Evolutionary conservation across 2,797 vertebrate genomes (phyloP), one percentile per base, ranked within the genome.

Genomic region (Bufotes viridis): DNA sequence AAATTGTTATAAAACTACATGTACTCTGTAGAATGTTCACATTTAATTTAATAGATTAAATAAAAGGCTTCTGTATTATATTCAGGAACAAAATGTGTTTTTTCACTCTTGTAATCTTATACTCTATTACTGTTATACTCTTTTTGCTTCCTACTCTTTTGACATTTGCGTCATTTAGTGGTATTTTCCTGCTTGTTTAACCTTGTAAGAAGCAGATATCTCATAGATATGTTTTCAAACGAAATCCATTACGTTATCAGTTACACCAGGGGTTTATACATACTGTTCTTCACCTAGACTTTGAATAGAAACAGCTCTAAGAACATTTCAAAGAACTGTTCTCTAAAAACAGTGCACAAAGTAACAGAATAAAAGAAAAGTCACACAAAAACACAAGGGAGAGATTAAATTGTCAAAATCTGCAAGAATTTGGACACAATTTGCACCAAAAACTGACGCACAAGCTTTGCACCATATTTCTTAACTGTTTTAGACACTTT

Each of bases 31-130:
- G 20, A 75, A 75, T 51, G 20, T 12, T 51, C 42, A 75, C 12
- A 75, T 75, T 51, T 75, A 75, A 75, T 75, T 75, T 75, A 75
- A 75, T 75, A 51, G 34, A 9, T 75, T 5, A 75, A 75, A 51
- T 22, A 75, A 51, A 18, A n/a, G 18, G 42, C 51, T 49, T 51
- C 18, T 51, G 18, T 51, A 51, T 22, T 75, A 75, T 9, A 75
- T 49, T 22, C 42, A 12, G 42, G 34, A 75, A 75, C 72, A 75
- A 49, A 74, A 74, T 74, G 70, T 75, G 22, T 75, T 20, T 51
- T 75, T 20, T 29, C 1, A 8, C 17, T 74, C 34, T 49, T 49
- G 17, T 51, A 75, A 75, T n/a, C 42, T 75, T 18, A 75, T 75
- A 51, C 72, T 51, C 20, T 7, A 9, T 70, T 34, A 34, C 72